Percentiles rank a stretch among this genome's conserved stretches.
phyloP scores from a whole-genome alignment of 2,797 vertebrate genomes.

The Limnodromus scolopaceus region DNA sequence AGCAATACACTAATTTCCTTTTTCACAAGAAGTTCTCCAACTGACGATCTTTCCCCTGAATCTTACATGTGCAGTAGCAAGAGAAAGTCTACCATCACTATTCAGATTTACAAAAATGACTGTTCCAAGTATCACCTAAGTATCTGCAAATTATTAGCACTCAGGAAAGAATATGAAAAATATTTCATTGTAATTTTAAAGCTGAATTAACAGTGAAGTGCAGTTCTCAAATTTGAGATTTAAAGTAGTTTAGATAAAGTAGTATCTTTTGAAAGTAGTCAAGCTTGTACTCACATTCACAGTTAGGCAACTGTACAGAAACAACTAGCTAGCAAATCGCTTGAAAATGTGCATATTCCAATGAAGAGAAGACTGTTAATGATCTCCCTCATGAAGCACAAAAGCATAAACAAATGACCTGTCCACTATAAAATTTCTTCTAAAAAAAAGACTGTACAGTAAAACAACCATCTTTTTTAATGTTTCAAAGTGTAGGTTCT shows the following conservation, averaged over 20 bases:
- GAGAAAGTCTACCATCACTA: not conserved
- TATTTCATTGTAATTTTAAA: not conserved
- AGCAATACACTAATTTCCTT: not conserved
- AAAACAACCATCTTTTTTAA: fast-evolving
- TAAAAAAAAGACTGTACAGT: not conserved
- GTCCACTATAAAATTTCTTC: not conserved
- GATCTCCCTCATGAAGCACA: not conserved
- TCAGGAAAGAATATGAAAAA: not conserved
- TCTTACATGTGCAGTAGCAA: not conserved
- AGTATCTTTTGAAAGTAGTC: not conserved
- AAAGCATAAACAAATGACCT: not conserved
- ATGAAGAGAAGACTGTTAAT: not conserved
- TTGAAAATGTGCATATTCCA: not conserved
- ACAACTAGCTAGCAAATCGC: not conserved
- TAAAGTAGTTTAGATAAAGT: not conserved
- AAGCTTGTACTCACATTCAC: not conserved
- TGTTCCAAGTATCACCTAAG: not conserved
- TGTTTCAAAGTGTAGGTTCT: not conserved
- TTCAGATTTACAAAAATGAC: not conserved
- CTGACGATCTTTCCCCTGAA: fast-evolving
- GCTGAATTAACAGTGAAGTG: not conserved
- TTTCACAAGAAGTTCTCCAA: not conserved
- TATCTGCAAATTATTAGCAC: not conserved
- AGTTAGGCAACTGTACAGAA: not conserved
- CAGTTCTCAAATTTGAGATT: not conserved